Base-by-base conservation (phyloP, 2,888 invertebrate species). In the Lamellibrachia columna region DNA sequence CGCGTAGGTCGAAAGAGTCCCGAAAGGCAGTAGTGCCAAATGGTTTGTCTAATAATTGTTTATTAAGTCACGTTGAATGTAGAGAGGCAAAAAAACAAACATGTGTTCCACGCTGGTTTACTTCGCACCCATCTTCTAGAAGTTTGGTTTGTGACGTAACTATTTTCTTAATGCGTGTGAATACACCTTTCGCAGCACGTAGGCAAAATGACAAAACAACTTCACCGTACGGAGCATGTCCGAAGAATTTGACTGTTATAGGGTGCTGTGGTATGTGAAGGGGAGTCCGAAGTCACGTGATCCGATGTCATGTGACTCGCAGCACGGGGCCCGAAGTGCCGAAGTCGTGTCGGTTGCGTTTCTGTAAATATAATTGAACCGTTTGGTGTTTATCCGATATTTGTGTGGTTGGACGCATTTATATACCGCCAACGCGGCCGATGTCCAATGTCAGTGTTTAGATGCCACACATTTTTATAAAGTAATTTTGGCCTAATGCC, bases 1-100 rank as follows among this genome's bases (percentile, higher is more conserved):
- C 91, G 92, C 93, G 53, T 93, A 93, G 90, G 91, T 40, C 40
- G 93, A 90, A 22, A 60, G 92, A 52, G 6, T 91, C 52, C 9
- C 28, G 7, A 53, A 53, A n/a, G 90, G 28, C 8, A 4, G 52
- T 52, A 22, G 11, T 11, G 8, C 52, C 40, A 52, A 52, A 15
- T 11, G 52, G 9, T 28, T 0, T 40, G 90, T 9, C 52, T n/a
- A 52, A 40, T 90, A 52, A 4, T 55, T 9, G 55, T 55, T 55
- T 55, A 9, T 7, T 9, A 55, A 55, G 9, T 55, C 55, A 55
- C 55, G 55, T 9, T 55, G 9, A 9, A 55, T 55, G 55, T 55
- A 55, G 55, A 22, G 3, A 60, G 60, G 9, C 15, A 60, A 60
- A 60, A 15, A 60, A 60, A 15, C 15, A 11, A 60, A 9, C 0